Percentiles rank a stretch among this genome's conserved stretches.
These are phyloP conservation scores for Siderastrea radians DNA, from an alignment of 92 coral and sea anemone species.

Conservation along the genomic window DNA sequence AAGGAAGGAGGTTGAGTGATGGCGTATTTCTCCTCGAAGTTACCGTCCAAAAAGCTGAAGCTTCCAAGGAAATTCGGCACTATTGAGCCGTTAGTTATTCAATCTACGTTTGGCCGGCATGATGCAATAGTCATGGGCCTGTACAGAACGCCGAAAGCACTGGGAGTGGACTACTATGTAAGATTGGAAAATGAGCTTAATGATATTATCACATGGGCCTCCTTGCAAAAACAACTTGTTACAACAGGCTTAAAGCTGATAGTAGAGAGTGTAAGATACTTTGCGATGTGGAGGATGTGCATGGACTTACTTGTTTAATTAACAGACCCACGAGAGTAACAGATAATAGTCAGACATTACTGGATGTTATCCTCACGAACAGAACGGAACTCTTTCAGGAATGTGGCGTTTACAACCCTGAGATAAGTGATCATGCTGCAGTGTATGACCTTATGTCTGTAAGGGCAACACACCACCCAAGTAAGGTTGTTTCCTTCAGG, in stretches of 20 bases:
- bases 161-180: no score
- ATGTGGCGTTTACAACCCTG: constrained; percentile 49
- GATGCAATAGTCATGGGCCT: no score
- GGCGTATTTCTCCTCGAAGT: background rate
- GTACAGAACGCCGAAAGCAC: no score
- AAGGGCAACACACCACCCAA: constrained; percentile 25
- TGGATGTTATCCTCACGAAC: constrained; percentile 48
- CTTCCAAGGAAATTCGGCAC: background rate
- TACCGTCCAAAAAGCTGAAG: background rate
- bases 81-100: background rate
- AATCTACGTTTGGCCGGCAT: background rate
- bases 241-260: no score
- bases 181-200: no score
- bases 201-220: no score
- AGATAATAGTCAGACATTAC: background rate
- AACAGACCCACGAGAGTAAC: no score
- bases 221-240: no score
- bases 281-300: no score
- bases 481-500: constrained; percentile 30
- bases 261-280: no score
- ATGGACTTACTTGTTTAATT: no score
- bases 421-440: constrained; percentile 43
- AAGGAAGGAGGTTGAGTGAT: constrained; percentile 3
- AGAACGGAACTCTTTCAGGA: constrained; percentile 26
- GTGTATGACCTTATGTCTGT: constrained; percentile 36